Percentiles rank a stretch among this genome's conserved stretches.
Evolutionary conservation across 2,113 vertebrate species (phyloP).

Genomic region (Megaceryle torquata): DNA sequence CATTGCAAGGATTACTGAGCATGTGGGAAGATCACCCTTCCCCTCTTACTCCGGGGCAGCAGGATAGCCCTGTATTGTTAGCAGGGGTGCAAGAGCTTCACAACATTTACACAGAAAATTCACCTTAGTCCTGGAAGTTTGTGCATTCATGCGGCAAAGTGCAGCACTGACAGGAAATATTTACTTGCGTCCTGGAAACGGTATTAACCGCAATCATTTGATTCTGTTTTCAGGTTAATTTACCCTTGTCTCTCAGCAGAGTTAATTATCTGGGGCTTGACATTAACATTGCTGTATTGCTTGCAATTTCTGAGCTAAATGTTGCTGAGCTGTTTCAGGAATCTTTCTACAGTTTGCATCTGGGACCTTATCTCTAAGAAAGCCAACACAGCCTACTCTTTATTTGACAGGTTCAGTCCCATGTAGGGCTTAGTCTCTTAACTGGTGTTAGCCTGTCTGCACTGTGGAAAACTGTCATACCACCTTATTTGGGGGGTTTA

Average conservation of each 20-base stretch:
- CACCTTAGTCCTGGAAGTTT: background rate
- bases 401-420: background rate
- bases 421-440: background rate
- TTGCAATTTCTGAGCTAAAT: background rate
- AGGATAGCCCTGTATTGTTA: background rate
- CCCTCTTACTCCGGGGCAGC: background rate
- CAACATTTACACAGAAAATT: background rate
- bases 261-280: background rate
- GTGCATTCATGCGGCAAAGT: background rate
- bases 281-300: background rate
- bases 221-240: slow-evolving; percentile 13
- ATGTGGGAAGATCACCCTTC: background rate
- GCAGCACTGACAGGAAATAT: background rate
- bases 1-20: background rate
- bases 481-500: background rate
- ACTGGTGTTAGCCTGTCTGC: background rate
- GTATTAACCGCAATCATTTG: background rate
- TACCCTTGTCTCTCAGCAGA: background rate
- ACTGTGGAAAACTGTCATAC: background rate
- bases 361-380: background rate
- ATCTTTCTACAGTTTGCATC: background rate
- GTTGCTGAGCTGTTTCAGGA: background rate
- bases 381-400: background rate
- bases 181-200: background rate
- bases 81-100: background rate